Base-by-base conservation (phyloP, 2,113 vertebrate genomes). In the Thymallus thymallus region DNA sequence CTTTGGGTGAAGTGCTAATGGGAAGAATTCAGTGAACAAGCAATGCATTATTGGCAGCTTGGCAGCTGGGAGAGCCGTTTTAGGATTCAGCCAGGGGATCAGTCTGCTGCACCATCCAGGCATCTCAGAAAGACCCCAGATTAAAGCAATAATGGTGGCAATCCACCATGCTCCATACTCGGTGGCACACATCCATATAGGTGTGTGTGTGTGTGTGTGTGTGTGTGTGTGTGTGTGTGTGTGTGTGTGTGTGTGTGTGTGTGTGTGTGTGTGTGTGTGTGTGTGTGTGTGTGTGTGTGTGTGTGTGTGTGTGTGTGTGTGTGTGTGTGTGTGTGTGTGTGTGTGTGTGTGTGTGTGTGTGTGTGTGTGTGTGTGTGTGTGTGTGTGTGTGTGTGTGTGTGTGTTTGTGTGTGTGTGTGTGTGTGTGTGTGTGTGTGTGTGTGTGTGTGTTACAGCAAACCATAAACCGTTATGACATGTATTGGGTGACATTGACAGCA, bases 41-140 rank as follows among this genome's bases (percentile, higher is more conserved):
- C 61, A 70, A 56, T 75, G 67, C 83, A 80, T 85, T 82, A 83
- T 83, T 83, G 81, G 85, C 75, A 82, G 48, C 16, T 51, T 51
- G 74, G 77, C 83, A 83, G 77, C 79, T 78, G 79, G 76, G 71
- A 73, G 61, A 66, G 71, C 29, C 68, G 58, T 71, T 80, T 82
- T 80, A 79, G 72, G 75, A 84, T 77, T 68, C 77, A 72, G 55
- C 68, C 71, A 73, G 71, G 46, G 71, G 64, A 76, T 73, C 70
- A 77, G 60, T 71, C 72, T 68, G 71, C 75, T 69, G 72, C 75
- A 78, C 61, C 69, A 81, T 55, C 72, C 60, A 66, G 29, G 69
- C 69, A 68, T 75, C 76, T 71, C 60, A 61, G 41, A 73, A 76
- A 55, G 72, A 64, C 41, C 23, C 61, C 51, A 74, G 65, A 80